Percentiles rank a stretch among this genome's conserved stretches.
These are phyloP conservation scores for Opisthocomus hoazin DNA, from an alignment of 2,113 vertebrate genomes.

Conservation along the genomic window DNA sequence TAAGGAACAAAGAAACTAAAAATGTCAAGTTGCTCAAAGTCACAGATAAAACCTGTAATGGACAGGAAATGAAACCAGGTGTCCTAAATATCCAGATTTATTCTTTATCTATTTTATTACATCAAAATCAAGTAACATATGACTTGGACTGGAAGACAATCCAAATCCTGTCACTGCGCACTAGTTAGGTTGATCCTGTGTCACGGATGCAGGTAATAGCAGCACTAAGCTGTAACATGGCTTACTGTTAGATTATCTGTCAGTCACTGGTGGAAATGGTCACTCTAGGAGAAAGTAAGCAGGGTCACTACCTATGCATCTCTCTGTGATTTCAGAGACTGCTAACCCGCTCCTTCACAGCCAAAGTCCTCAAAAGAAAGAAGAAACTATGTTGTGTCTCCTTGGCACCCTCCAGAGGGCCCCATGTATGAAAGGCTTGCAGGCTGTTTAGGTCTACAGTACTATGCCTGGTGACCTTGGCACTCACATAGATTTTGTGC, in stretches of 20 bases:
- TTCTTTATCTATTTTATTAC: neutral
- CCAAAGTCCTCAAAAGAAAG: neutral
- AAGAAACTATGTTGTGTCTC: neutral
- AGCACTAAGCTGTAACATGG: neutral
- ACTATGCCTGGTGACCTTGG: neutral
- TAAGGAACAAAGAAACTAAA: neutral
- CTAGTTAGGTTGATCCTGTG: neutral
- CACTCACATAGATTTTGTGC: conserved; percentile 91
- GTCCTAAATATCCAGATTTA: neutral
- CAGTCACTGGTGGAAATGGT: neutral
- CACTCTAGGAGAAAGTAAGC: neutral
- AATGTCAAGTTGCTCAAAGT: neutral
- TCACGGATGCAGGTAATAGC: neutral
- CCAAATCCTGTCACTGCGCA: neutral
- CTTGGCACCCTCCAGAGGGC: neutral
- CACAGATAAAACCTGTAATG: neutral
- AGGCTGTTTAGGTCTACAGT: neutral
- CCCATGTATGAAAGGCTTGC: neutral
- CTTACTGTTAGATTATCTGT: neutral
- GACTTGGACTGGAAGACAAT: neutral
- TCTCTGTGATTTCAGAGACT: neutral
- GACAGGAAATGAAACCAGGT: neutral
- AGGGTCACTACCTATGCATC: neutral
- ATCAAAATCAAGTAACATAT: neutral
- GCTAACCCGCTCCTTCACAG: neutral